Conservation (phyloP, 2,888 invertebrate genomes). For the Lordiphosa andalusiaca region DNA sequence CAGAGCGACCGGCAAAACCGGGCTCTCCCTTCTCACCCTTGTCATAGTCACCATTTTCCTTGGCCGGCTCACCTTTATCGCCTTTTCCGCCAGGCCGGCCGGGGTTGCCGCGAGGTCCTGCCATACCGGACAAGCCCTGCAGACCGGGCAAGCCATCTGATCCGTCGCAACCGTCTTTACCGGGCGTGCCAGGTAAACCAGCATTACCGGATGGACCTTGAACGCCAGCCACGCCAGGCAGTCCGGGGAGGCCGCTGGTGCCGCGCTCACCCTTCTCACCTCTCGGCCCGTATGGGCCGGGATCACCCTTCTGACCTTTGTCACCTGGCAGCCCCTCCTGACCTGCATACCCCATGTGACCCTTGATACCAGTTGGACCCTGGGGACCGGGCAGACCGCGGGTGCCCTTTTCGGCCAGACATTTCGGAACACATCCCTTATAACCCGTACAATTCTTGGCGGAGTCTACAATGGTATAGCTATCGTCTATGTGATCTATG, state of each 20-base stretch:
- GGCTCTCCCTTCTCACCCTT: slow-evolving; percentile 93
- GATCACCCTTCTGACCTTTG: slow-evolving; percentile 93
- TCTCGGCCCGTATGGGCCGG: slow-evolving; percentile 89
- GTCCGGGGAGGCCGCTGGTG: slow-evolving; percentile 92
- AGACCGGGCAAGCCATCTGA: slow-evolving; percentile 91
- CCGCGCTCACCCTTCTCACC: slow-evolving; percentile 93
- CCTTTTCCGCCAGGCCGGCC: slow-evolving; percentile 81
- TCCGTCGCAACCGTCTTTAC: slow-evolving; percentile 97
- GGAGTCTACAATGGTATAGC: slow-evolving; percentile 78
- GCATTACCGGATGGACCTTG: slow-evolving; percentile 78
- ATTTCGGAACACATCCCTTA: slow-evolving; percentile 90
- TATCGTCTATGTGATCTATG: slow-evolving; percentile 65
- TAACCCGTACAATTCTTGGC: slow-evolving; percentile 83
- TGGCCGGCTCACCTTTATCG: slow-evolving; percentile 90
- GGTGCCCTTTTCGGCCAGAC: slow-evolving; percentile 93
- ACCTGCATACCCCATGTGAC: slow-evolving; percentile 90
- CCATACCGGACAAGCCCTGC: slow-evolving; percentile 85
- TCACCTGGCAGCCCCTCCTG: slow-evolving; percentile 92
- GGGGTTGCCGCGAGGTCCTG: slow-evolving; percentile 88
- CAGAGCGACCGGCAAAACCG: slow-evolving; percentile 78
- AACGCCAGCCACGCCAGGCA: slow-evolving; percentile 85
- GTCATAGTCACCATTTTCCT: slow-evolving; percentile 81
- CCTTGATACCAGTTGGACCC: slow-evolving; percentile 87
- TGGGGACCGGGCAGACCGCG: slow-evolving; percentile 88
- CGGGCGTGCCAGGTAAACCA: slow-evolving; percentile 89